Evolutionary conservation across 2,113 vertebrate species (phyloP).

Genomic region (Halichoerus grypus): DNA sequence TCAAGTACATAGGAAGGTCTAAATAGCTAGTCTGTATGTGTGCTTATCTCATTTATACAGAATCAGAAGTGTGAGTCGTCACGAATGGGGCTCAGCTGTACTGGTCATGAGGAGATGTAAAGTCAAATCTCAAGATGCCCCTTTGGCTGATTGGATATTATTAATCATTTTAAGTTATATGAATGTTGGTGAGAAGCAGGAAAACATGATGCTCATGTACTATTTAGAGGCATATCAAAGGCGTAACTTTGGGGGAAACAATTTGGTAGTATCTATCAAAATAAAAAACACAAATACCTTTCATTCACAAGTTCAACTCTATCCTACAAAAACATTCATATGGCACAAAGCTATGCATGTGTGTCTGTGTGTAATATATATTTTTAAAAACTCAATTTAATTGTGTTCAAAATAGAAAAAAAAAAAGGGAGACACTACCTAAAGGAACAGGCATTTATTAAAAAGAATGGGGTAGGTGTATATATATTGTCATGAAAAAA

Average conservation of each 20-base stretch:
- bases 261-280: background rate
- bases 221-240: background rate
- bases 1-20: background rate
- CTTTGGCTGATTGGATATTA: background rate
- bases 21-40: background rate
- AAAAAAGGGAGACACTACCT: background rate
- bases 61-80: background rate
- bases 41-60: background rate
- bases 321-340: background rate
- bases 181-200: background rate
- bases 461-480: background rate
- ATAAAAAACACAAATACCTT: background rate
- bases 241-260: background rate
- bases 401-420: background rate
- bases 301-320: background rate
- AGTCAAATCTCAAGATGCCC: background rate
- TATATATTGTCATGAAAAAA: background rate
- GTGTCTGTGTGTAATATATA: background rate
- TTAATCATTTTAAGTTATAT: background rate
- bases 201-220: background rate
- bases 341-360: background rate
- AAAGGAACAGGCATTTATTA: background rate
- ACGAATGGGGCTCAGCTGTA: background rate
- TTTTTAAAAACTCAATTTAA: background rate
- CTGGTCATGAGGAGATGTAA: background rate